Evolutionary conservation across 2,113 vertebrate species (phyloP), one percentile per base, ranked within the genome.

Genomic region (Erpornis zantholeuca): DNA sequence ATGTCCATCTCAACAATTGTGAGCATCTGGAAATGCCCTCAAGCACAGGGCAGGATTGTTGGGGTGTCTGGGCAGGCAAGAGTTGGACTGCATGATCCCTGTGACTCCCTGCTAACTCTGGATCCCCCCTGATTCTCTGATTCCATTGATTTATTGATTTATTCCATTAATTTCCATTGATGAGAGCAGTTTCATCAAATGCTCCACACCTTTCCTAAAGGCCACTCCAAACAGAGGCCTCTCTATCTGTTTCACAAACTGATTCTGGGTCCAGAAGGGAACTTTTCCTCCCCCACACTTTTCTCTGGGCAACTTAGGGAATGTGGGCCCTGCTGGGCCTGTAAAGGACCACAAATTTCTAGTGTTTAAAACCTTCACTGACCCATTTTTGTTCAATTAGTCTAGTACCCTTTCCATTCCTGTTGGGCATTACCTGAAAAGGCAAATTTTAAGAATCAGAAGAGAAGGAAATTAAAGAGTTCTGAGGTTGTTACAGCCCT

Each of bases 291-390:
- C 7, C 10, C 4, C 27, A 27, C 6, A 11, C 7, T 35, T 49
- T n/a, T 57, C 11, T 29, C 40, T 79, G 19, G 33, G 9, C 9
- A 29, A 29, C 11, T 24, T 40, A 20, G 0, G 16, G 11, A 36
- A 28, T 15, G 3, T 25, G 20, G 11, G 15, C 7, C 10, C 11
- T 36, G 11, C 2, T 45, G 4, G 16, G 2, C 5, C 15, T 36
- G 1, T 12, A 54, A 63, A 78, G 22, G 2, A 40, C 14, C 10
- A 63, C 9, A 35, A 9, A 59, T 33, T 56, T 90, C 10, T 59
- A 6, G 28, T 12, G 0, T 38, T 80, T 5, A 42, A 28, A n/a
- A 6, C 3, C 72, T 54, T 25, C 18, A 40, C 15, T 42, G 15
- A 29, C 6, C 2, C 4, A 9, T 29, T 64, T 77, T 57, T 63